A percentile compares a stretch with the other conserved stretches of the same genome.
Conservation (phyloP, 2,888 invertebrate genomes). For the Drosophila quasianomalipes region DNA sequence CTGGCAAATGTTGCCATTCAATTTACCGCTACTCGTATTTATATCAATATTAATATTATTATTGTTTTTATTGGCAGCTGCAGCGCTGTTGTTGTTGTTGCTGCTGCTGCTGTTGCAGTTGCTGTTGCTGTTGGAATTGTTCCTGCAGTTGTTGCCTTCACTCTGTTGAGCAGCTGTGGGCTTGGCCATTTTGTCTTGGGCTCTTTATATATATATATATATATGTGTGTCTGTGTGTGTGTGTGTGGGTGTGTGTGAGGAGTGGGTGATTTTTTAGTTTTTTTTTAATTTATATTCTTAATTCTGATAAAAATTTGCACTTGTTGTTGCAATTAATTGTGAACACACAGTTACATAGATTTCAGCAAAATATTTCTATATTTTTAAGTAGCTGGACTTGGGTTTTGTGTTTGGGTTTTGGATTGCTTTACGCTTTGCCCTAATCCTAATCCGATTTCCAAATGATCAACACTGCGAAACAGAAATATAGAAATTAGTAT, state of each 20-base stretch:
- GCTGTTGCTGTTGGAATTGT: slow-evolving; percentile 25
- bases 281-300: slow-evolving; percentile 15
- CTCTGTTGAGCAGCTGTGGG: slow-evolving; percentile 25
- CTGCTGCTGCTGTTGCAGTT: slow-evolving; percentile 3
- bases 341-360: slow-evolving; percentile 68
- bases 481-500: not conserved
- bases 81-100: slow-evolving; percentile 19
- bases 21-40: slow-evolving; percentile 36
- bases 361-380: slow-evolving; percentile 56
- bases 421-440: slow-evolving; percentile 27
- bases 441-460: slow-evolving; percentile 25
- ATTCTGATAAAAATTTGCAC: slow-evolving; percentile 62
- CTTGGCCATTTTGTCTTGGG: slow-evolving; percentile 63
- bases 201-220: slow-evolving; percentile 21
- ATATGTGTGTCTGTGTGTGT: slow-evolving; percentile 1
- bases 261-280: not conserved
- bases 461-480: slow-evolving; percentile 35
- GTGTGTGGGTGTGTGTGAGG: not conserved
- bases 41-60: slow-evolving; percentile 24
- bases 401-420: slow-evolving; percentile 33
- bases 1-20: slow-evolving; percentile 70
- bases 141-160: slow-evolving; percentile 8
- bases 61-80: slow-evolving; percentile 38
- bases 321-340: slow-evolving; percentile 59
- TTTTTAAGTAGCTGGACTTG: slow-evolving; percentile 55